A percentile compares a stretch with the other conserved stretches of the same genome.
Evolutionary conservation across 2,888 invertebrate species (phyloP).

Genomic region (Zhuqinia jingwanae): DNA sequence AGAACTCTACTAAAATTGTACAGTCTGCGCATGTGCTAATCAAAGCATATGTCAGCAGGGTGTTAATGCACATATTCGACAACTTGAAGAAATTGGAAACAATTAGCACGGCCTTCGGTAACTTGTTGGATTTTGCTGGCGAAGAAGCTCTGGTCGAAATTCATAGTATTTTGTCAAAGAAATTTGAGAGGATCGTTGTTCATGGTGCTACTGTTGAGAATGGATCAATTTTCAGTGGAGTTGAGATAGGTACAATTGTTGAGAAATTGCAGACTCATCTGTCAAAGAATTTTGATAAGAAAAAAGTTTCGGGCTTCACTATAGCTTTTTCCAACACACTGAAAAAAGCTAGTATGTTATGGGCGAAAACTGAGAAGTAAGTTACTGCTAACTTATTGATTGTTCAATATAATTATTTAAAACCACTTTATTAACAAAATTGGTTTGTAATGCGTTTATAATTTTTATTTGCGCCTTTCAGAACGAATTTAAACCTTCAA

Average conservation of each 20-base stretch:
- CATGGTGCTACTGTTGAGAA: neutral
- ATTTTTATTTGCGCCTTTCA: neutral
- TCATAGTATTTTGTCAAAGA: constrained; percentile 23
- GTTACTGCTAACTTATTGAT: too few species aligned
- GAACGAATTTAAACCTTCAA: neutral
- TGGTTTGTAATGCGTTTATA: too few species aligned
- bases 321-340: neutral
- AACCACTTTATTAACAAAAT: too few species aligned
- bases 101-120: constrained; percentile 16
- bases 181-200: constrained; percentile 37
- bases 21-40: neutral
- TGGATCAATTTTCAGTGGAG: neutral
- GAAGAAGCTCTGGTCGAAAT: constrained; percentile 57
- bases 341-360: too few species aligned
- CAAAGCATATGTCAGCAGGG: neutral
- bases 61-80: neutral
- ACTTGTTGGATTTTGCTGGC: constrained; percentile 53
- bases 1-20: too few species aligned
- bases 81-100: neutral
- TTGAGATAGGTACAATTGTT: neutral
- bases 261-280: neutral
- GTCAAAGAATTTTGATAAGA: neutral
- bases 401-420: too few species aligned
- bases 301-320: constrained; percentile 18
- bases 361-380: too few species aligned